Evolutionary conservation across 2,113 vertebrate genomes (phyloP), one percentile per base, ranked within the genome.

Genomic region (Seriola dumerili): DNA sequence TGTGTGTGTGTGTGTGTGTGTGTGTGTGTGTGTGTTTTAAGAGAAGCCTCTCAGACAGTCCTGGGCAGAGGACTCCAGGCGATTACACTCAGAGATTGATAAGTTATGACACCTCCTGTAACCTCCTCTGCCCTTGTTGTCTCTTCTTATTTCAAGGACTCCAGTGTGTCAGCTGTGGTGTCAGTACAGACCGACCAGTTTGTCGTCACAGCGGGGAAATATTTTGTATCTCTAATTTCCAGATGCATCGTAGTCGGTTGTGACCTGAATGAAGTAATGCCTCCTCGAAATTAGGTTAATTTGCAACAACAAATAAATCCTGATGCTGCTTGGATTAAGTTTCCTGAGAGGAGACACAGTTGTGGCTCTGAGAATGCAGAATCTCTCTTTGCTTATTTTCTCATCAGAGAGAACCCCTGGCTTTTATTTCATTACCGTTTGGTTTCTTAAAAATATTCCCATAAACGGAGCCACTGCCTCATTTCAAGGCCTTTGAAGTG

Each of bases 71-170:
- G 23, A 38, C 58, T 75, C 5, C 59, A 12, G 38, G 40, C 64
- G 12, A 44, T 78, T 83, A 63, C 68, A 38, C 40, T 55, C 69
- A 42, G 48, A 73, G 79, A 75, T 4, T 66, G 74, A 88, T 88
- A 29, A 29, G 61, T 81, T 87, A 80, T 82, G 90, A 85, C 90
- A 81, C 65, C 13, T 74, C 23, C 62, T 36, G 48, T 67, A 9
- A 75, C 54, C 69, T 66, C 67, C 72, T 46, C 48, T 7, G 65
- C 34, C 42, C 72, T 0, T 8, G 16, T 34, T 71, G 80, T 74
- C 75, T 59, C 44, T 38, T 54, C 66, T 44, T 19, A 13, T 63
- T 78, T 16, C 17, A 9, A 21, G 6, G 50, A n/a, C 50, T n/a
- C 19, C 8, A 1, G 19, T 10, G 17, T 16, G 13, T 46, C 44